phyloP scores from a whole-genome alignment of 2,797 vertebrate genomes.

The Spinibarbus caldwelli region DNA sequence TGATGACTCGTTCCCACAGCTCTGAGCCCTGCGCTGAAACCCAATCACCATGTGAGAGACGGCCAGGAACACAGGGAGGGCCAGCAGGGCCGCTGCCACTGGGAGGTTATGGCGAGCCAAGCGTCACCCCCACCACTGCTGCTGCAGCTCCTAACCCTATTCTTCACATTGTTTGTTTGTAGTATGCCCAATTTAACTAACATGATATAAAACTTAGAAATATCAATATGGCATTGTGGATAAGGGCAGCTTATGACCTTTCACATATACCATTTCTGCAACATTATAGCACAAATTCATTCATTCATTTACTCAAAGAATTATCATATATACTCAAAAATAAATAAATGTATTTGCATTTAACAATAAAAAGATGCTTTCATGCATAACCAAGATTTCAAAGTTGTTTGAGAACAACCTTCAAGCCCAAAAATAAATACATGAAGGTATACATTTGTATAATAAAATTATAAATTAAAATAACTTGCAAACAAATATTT shows the following conservation, averaged over 20 bases:
- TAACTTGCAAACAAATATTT: not conserved
- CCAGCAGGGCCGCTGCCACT: conserved; percentile 53
- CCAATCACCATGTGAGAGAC: conserved; percentile 75
- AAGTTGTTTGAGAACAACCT: not conserved
- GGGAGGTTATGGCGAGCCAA: conserved; percentile 48
- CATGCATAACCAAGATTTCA: not conserved
- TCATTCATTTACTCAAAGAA: not conserved
- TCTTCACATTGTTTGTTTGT: conserved; percentile 65
- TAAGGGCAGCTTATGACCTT: conserved; percentile 50
- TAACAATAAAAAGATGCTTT: not conserved
- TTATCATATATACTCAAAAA: not conserved
- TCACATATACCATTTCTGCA: conserved; percentile 53
- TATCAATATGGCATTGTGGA: conserved; percentile 40
- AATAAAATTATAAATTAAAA: not conserved
- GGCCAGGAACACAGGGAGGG: conserved; percentile 66
- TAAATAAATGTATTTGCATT: not conserved
- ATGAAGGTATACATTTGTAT: not conserved
- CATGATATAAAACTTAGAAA: conserved; percentile 59
- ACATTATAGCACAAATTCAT: not conserved
- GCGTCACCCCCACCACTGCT: conserved; percentile 35
- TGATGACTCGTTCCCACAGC: conserved; percentile 74
- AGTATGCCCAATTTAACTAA: conserved; percentile 60
- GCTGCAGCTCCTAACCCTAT: conserved; percentile 52
- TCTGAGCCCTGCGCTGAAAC: conserved; percentile 72
- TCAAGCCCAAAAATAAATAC: no score